A percentile compares a stretch with the other conserved stretches of the same genome.
These are phyloP conservation scores for Cottoperca gobio DNA, from an alignment of 2,797 vertebrate genomes.

Conservation along the genomic window DNA sequence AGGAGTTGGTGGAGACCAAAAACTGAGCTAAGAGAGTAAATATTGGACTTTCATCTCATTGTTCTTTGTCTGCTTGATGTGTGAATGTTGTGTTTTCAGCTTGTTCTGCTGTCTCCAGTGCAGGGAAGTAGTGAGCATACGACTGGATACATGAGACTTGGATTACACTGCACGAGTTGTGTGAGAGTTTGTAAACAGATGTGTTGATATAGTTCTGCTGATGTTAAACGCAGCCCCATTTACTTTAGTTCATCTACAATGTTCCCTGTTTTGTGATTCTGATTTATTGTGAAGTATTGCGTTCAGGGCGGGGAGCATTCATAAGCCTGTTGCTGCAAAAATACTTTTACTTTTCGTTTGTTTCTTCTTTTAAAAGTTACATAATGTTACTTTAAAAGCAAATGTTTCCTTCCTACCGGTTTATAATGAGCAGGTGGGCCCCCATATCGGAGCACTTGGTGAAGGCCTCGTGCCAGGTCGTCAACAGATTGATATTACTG, in stretches of 20 bases:
- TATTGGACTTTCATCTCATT: too few species aligned
- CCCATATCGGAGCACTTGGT: slow-evolving; percentile 68
- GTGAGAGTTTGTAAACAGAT: too few species aligned
- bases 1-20: too few species aligned
- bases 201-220: too few species aligned
- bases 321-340: background rate
- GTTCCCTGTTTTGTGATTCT: too few species aligned
- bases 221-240: too few species aligned
- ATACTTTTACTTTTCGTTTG: background rate
- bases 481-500: slow-evolving; percentile 81
- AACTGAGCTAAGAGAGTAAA: too few species aligned
- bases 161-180: too few species aligned
- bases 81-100: background rate
- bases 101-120: background rate
- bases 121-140: too few species aligned
- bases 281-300: too few species aligned
- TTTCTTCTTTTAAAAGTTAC: background rate
- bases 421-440: slow-evolving; percentile 80
- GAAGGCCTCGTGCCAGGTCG: slow-evolving; percentile 83
- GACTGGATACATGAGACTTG: too few species aligned
- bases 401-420: slow-evolving; percentile 71
- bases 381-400: background rate
- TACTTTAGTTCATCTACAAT: too few species aligned
- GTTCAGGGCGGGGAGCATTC: background rate
- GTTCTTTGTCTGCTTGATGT: background rate